Conservation (phyloP, 2,113 vertebrate species). For the Sebastes schlegelii region DNA sequence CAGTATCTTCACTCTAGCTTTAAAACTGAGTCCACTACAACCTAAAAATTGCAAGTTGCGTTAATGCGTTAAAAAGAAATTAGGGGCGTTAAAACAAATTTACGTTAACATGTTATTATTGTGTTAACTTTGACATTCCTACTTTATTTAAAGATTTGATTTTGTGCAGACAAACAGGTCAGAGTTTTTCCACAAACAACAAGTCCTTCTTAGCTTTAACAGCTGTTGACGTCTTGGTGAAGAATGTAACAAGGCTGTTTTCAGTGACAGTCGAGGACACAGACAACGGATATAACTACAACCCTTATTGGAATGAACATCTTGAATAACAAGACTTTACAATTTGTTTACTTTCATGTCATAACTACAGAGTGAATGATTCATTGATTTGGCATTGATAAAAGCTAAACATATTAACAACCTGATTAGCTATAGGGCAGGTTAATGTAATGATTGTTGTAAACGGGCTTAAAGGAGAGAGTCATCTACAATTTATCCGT, state of each 20-base stretch:
- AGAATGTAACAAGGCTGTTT: neutral
- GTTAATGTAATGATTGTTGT: conserved; percentile 1
- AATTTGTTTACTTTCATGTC: neutral
- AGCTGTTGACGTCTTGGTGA: neutral
- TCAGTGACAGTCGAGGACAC: neutral
- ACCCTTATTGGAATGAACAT: no score
- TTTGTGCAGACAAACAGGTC: no score
- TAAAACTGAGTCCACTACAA: no score
- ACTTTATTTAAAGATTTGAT: no score
- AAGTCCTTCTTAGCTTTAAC: neutral
- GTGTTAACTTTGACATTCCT: no score
- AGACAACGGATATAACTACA: neutral
- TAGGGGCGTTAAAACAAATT: no score
- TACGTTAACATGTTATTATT: no score
- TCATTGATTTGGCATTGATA: no score
- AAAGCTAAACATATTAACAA: neutral
- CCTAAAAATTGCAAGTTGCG: no score
- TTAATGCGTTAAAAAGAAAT: no score
- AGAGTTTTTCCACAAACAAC: neutral
- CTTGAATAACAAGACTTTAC: neutral
- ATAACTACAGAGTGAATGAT: neutral
- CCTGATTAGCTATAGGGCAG: neutral
- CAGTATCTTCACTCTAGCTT: no score
- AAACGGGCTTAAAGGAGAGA: neutral
- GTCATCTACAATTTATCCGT: neutral